Evolutionary conservation across 2,113 vertebrate genomes (phyloP).

Genomic region (Rhizomys pruinosus): DNA sequence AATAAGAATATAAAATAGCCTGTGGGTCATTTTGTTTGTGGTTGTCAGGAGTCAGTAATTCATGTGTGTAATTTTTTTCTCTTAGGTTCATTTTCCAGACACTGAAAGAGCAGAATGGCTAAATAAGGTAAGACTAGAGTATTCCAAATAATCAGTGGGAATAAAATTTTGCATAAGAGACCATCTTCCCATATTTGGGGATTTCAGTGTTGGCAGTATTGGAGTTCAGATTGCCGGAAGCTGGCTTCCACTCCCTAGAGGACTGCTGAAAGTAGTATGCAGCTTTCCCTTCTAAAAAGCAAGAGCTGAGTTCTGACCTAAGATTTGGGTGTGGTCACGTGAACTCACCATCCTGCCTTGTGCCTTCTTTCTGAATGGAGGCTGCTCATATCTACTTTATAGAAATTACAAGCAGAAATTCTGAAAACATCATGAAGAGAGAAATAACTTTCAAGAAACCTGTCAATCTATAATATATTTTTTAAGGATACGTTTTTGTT

Average conservation of each 20-base stretch:
- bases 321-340: rapidly evolving
- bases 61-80: constrained; percentile 57
- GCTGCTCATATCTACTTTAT: background rate
- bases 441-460: background rate
- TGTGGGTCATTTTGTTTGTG: background rate
- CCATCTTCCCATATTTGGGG: constrained; percentile 48
- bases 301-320: background rate
- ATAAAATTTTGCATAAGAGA: background rate
- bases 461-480: background rate
- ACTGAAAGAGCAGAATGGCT: constrained; percentile 98
- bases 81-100: constrained; percentile 97
- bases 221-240: background rate
- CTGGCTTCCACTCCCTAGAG: background rate
- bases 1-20: background rate
- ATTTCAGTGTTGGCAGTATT: background rate
- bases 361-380: background rate
- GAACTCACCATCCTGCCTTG: background rate
- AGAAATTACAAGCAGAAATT: background rate
- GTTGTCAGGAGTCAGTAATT: background rate
- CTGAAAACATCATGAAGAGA: background rate
- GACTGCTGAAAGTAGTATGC: rapidly evolving
- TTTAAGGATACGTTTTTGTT: background rate
- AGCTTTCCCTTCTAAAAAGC: background rate
- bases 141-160: background rate
- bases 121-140: constrained; percentile 92